Percentiles rank a stretch among this genome's conserved stretches.
Evolutionary conservation across 2,113 vertebrate genomes (phyloP).

Genomic region (Bagarius yarrelli): DNA sequence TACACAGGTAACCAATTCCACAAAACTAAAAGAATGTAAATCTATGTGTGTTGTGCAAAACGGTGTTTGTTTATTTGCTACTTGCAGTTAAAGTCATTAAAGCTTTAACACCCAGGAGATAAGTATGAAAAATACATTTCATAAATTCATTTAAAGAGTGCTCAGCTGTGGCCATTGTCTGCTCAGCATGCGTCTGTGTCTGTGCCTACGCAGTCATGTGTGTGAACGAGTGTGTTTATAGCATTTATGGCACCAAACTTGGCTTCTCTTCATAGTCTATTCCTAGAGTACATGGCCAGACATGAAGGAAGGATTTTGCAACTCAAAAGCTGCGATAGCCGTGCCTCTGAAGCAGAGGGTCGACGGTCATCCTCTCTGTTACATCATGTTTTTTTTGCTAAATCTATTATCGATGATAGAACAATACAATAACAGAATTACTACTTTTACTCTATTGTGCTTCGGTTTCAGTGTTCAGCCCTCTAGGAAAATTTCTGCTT

Average conservation of each 20-base stretch:
- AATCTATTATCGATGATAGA: background rate
- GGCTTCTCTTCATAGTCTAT: conserved; percentile 45
- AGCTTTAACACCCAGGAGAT: conserved; percentile 30
- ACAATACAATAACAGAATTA: background rate
- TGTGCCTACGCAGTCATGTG: conserved; percentile 45
- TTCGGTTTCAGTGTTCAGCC: background rate
- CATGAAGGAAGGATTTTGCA: conserved; percentile 20
- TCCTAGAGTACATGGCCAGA: conserved; percentile 35
- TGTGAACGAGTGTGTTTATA: conserved; percentile 44
- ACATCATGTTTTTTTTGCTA: background rate
- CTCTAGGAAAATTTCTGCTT: background rate
- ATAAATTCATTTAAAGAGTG: conserved; percentile 43
- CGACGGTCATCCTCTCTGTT: conserved; percentile 61
- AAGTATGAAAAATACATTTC: conserved; percentile 29
- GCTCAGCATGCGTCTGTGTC: conserved; percentile 38
- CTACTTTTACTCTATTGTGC: background rate
- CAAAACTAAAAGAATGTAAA: background rate
- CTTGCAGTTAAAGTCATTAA: conserved; percentile 24
- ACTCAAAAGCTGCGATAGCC: conserved; percentile 43
- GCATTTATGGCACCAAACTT: conserved; percentile 42
- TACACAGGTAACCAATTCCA: conserved; percentile 85
- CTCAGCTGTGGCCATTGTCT: conserved; percentile 51
- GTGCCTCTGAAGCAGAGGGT: conserved; percentile 64
- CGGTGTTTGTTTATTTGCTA: conserved; percentile 3
- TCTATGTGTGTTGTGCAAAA: background rate